Conservation (phyloP, 1,140 invertebrate genomes). For the Tetragnatha versicolor region DNA sequence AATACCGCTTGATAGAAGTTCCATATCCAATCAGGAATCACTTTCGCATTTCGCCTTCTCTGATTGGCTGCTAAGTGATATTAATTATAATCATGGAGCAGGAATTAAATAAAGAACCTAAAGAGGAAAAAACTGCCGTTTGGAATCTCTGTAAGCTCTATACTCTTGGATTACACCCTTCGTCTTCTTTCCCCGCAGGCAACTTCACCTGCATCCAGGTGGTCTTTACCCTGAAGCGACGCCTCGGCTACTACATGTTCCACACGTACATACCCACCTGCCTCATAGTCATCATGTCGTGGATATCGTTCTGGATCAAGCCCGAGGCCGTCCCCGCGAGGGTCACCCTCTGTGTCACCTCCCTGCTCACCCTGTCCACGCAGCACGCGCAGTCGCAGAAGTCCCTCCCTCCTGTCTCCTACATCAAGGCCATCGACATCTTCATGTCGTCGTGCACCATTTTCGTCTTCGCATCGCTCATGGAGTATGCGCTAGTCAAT, state of each 20-base stretch:
- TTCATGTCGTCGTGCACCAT: slow-evolving; percentile 59
- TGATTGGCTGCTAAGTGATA: too few relatives aligned
- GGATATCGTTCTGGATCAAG: slow-evolving; percentile 79
- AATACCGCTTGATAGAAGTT: too few relatives aligned
- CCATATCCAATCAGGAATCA: too few relatives aligned
- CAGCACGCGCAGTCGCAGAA: slow-evolving; percentile 68
- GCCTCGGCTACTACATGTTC: slow-evolving; percentile 83
- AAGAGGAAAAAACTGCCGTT: too few relatives aligned
- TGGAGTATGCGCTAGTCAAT: slow-evolving; percentile 79
- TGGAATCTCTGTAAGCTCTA: too few relatives aligned
- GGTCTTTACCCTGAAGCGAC: slow-evolving; percentile 81
- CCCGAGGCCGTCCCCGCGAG: slow-evolving; percentile 63
- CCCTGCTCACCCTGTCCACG: slow-evolving; percentile 82
- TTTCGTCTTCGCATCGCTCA: slow-evolving; percentile 90
- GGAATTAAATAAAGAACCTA: too few relatives aligned
- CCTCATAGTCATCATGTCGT: slow-evolving; percentile 64
- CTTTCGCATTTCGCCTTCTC: too few relatives aligned
- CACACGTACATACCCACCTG: slow-evolving; percentile 68
- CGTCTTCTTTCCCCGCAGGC: slow-evolving; percentile 65
- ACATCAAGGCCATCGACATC: slow-evolving; percentile 72
- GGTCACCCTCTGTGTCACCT: slow-evolving; percentile 63
- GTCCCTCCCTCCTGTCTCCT: slow-evolving; percentile 87
- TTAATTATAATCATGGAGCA: too few relatives aligned
- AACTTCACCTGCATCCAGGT: slow-evolving; percentile 89
- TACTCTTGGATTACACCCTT: background rate